Base-by-base conservation (phyloP, 2,888 invertebrate genomes). In the Chymomyza caudatula region DNA sequence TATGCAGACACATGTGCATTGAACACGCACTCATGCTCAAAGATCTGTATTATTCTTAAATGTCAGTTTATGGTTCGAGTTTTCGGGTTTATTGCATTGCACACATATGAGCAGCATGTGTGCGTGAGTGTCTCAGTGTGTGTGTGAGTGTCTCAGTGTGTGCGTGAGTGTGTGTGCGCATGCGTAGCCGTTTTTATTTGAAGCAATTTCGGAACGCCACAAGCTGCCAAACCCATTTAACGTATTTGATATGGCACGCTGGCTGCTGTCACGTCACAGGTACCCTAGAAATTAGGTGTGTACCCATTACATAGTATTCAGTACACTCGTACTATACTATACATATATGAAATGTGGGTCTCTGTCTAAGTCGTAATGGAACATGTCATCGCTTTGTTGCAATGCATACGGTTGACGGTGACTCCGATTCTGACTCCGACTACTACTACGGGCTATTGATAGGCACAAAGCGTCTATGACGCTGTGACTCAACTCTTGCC, bases 31-130 rank as follows among this genome's bases (percentile, higher is more conserved):
- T 56, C 71, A 70, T 57, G 67, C 63, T 53, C 70, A 29, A 55
- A 66, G 56, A 56, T 60, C 54, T 25, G 29, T 3, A 54, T 76
- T 84, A 80, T 81, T 84, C 78, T 78, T 80, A 80, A 72, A 64
- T 70, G 69, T 75, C 71, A 73, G 70, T 80, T 84, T 81, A 83
- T 83, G 73, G 67, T 69, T 74, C 69, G 74, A 67, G 60, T 73
- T 79, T 82, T 63, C 67, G 83, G 69, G 75, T 69, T 72, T 62
- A 72, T 71, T 71, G 59, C 29, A 29, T n/a, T 54, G n/a, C 37
- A 63, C 78, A 80, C 67, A 74, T 83, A 78, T 77, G 80, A 63
- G 77, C 65, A 68, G 82, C 73, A 83, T 83, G 81, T 78, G 78
- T 60, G 5, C 43, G 63, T 67, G 61, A 64, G 77, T 77, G 76